These are phyloP conservation scores for Temnothorax rugatulus DNA, from an alignment of 2,888 invertebrate species.

Conservation along the genomic window DNA sequence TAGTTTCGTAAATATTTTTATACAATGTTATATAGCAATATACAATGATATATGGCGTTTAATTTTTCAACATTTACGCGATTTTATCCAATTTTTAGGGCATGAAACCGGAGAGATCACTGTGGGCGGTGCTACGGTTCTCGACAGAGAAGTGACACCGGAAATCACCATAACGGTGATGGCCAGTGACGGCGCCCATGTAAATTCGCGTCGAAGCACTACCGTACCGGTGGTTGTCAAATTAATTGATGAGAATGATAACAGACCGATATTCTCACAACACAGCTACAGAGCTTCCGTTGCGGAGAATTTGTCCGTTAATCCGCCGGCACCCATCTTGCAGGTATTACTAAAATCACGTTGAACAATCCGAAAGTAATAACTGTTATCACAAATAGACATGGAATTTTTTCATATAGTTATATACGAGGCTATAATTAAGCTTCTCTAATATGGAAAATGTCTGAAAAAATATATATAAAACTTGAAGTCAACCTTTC, in stretches of 20 bases:
- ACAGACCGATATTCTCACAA: slow-evolving; percentile 93
- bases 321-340: slow-evolving; percentile 93
- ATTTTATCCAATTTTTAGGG: slow-evolving; percentile 69
- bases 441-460: slow-evolving; percentile 12
- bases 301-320: slow-evolving; percentile 93
- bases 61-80: not conserved
- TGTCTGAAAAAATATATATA: slow-evolving; percentile 4
- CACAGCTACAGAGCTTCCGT: slow-evolving; percentile 93
- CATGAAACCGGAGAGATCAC: slow-evolving; percentile 91
- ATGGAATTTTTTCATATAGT: not conserved
- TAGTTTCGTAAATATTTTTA: not conserved
- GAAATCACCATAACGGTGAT: slow-evolving; percentile 92
- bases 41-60: not conserved
- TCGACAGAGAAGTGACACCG: slow-evolving; percentile 92
- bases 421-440: not conserved
- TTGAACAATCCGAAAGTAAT: not conserved
- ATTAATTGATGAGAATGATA: slow-evolving; percentile 95
- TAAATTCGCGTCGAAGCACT: slow-evolving; percentile 90
- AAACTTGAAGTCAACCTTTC: not conserved
- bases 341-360: slow-evolving; percentile 85
- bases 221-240: slow-evolving; percentile 93
- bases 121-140: slow-evolving; percentile 90
- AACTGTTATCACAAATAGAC: not conserved
- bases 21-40: not conserved
- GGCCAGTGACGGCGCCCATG: slow-evolving; percentile 93